phyloP scores from a whole-genome alignment of 2,888 invertebrate genomes.

The Drosophila prolongata region DNA sequence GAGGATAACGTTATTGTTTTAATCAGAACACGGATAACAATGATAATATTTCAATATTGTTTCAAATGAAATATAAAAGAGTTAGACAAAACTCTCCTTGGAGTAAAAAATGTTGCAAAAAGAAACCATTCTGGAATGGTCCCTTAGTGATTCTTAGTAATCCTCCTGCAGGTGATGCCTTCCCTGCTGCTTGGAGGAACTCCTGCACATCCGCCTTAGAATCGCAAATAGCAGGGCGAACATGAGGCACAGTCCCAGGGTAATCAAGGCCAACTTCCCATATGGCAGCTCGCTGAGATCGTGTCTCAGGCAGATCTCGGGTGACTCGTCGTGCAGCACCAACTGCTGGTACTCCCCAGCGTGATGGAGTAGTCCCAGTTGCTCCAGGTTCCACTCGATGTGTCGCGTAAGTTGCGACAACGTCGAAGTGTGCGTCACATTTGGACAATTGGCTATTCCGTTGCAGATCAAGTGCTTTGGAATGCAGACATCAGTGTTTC shows the following conservation, averaged over 20 bases:
- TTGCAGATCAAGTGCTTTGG: slow-evolving; percentile 94
- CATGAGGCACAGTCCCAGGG: slow-evolving; percentile 80
- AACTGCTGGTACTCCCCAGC: slow-evolving; percentile 85
- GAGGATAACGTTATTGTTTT: too few relatives aligned
- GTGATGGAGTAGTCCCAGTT: slow-evolving; percentile 86
- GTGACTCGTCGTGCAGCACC: slow-evolving; percentile 90
- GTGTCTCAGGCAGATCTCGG: slow-evolving; percentile 88
- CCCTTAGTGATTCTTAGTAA: slow-evolving; percentile 52
- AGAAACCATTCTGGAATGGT: slow-evolving; percentile 14
- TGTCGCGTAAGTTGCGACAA: slow-evolving; percentile 86
- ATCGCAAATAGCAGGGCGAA: slow-evolving; percentile 82
- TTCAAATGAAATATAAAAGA: not conserved
- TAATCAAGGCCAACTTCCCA: slow-evolving; percentile 81
- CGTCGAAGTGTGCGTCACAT: slow-evolving; percentile 86
- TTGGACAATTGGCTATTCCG: slow-evolving; percentile 94
- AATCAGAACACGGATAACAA: too few relatives aligned
- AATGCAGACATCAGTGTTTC: slow-evolving; percentile 92
- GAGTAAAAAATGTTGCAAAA: slow-evolving; percentile 6
- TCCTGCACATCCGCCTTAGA: slow-evolving; percentile 81
- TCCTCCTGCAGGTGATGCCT: slow-evolving; percentile 69
- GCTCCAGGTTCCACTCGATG: slow-evolving; percentile 87
- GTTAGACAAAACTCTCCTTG: slow-evolving; percentile 2
- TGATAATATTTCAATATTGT: not conserved
- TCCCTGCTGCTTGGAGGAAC: slow-evolving; percentile 59
- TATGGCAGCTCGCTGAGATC: slow-evolving; percentile 85